Percentiles rank a stretch among this genome's conserved stretches.
These are phyloP conservation scores for Phyllostomus discolor DNA, from an alignment of 2,113 vertebrate genomes.

Conservation along the genomic window DNA sequence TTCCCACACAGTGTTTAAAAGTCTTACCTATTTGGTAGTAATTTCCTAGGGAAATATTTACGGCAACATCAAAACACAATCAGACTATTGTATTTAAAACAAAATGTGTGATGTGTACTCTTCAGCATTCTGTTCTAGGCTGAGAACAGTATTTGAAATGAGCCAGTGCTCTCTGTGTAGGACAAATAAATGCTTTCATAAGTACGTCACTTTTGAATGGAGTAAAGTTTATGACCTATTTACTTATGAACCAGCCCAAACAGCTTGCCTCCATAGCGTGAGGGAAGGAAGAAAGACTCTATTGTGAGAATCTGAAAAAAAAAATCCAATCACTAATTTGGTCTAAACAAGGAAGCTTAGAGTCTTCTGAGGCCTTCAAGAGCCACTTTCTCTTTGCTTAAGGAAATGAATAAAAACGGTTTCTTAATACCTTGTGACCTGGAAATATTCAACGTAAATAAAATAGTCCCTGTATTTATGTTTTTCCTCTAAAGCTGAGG, in stretches of 20 bases:
- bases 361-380: conserved; percentile 52
- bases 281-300: conserved; percentile 60
- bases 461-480: conserved; percentile 54
- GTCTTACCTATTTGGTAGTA: conserved; percentile 37
- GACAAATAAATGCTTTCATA: conserved; percentile 68
- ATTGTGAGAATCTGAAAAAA: conserved; percentile 51
- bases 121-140: conserved; percentile 58
- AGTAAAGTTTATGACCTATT: conserved; percentile 69
- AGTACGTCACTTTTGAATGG: conserved; percentile 61
- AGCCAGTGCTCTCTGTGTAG: conserved; percentile 50
- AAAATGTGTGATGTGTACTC: conserved; percentile 55
- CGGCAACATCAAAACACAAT: conserved; percentile 41
- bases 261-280: conserved; percentile 42
- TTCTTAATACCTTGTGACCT: conserved; percentile 60
- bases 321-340: conserved; percentile 54
- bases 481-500: conserved; percentile 33
- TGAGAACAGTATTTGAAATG: conserved; percentile 66
- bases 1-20: conserved; percentile 2
- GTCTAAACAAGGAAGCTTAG: conserved; percentile 52
- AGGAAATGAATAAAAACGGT: conserved; percentile 51
- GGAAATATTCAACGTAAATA: conserved; percentile 64
- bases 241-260: conserved; percentile 64
- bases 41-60: conserved; percentile 53
- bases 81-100: conserved; percentile 49
- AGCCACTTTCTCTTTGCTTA: conserved; percentile 48